These are phyloP conservation scores for Marmota flaviventris DNA, from an alignment of 2,113 vertebrate species.

Conservation along the genomic window DNA sequence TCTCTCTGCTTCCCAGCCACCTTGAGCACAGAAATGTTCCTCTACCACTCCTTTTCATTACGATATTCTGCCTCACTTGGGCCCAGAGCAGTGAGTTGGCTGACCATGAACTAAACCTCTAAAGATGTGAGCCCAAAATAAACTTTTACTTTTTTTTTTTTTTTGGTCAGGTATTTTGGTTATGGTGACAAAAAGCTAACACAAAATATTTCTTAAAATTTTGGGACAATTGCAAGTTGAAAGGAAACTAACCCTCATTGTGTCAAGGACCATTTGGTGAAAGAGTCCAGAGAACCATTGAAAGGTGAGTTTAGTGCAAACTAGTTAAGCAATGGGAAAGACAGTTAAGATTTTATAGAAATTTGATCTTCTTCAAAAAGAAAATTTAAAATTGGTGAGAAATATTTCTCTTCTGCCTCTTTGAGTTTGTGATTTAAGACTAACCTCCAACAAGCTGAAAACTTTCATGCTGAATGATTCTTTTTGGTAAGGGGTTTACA, in stretches of 20 bases:
- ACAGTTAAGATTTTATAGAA: not conserved
- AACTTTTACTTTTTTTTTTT: no score
- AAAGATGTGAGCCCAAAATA: no score
- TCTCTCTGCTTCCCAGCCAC: no score
- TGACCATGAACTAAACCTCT: no score
- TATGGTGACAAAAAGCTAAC: no score
- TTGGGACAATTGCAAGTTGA: not conserved
- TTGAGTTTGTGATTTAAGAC: constrained; percentile 23
- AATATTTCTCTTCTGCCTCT: not conserved
- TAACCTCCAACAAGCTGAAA: not conserved
- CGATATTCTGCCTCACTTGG: no score
- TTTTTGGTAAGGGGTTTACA: not conserved
- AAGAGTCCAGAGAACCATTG: not conserved
- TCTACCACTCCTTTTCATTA: no score
- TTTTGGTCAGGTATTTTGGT: no score
- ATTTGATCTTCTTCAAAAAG: not conserved
- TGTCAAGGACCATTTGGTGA: not conserved
- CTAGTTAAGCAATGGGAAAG: not conserved
- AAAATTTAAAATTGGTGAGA: not conserved
- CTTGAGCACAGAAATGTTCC: no score
- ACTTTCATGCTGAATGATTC: not conserved
- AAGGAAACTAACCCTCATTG: not conserved
- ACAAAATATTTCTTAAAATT: not conserved
- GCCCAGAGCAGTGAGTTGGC: no score
- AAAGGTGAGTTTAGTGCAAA: not conserved